phyloP scores from a whole-genome alignment of 2,113 vertebrate species.

The Tetraodon nigroviridis region DNA sequence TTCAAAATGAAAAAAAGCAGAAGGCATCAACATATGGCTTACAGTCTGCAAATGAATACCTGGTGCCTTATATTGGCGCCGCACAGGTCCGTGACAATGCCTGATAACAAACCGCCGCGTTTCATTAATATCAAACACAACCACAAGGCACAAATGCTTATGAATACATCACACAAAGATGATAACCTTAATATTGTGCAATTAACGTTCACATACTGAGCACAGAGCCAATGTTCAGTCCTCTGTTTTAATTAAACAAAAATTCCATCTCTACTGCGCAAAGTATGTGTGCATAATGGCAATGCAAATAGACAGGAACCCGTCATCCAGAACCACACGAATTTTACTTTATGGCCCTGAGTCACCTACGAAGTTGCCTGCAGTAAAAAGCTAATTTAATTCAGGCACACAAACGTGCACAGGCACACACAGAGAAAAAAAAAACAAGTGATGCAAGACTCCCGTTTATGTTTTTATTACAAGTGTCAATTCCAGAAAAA shows the following conservation, averaged over 20 bases:
- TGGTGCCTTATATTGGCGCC: background rate
- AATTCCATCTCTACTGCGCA: constrained; percentile 26
- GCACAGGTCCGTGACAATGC: background rate
- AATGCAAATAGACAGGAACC: constrained; percentile 44
- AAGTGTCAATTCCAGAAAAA: constrained; percentile 47
- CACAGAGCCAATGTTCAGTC: constrained; percentile 46
- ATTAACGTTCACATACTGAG: constrained; percentile 51
- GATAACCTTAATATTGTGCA: constrained; percentile 49
- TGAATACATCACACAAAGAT: constrained; percentile 28
- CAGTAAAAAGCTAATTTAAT: constrained; percentile 53
- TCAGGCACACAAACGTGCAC: constrained; percentile 4
- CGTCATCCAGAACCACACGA: constrained; percentile 45
- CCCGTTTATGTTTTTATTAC: constrained; percentile 57
- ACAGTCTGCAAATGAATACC: constrained; percentile 1
- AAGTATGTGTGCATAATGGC: constrained; percentile 35
- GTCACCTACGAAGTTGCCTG: constrained; percentile 38
- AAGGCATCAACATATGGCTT: background rate
- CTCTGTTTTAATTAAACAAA: constrained; percentile 54
- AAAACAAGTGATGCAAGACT: constrained; percentile 16
- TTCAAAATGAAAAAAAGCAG: background rate
- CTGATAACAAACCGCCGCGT: constrained; percentile 5
- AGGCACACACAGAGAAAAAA: constrained; percentile 4
- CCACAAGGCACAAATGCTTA: constrained; percentile 22
- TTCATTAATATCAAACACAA: constrained; percentile 31
- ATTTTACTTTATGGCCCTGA: constrained; percentile 41